These are phyloP conservation scores for Aphelocoma coerulescens DNA, from an alignment of 2,113 vertebrate species.

Conservation along the genomic window DNA sequence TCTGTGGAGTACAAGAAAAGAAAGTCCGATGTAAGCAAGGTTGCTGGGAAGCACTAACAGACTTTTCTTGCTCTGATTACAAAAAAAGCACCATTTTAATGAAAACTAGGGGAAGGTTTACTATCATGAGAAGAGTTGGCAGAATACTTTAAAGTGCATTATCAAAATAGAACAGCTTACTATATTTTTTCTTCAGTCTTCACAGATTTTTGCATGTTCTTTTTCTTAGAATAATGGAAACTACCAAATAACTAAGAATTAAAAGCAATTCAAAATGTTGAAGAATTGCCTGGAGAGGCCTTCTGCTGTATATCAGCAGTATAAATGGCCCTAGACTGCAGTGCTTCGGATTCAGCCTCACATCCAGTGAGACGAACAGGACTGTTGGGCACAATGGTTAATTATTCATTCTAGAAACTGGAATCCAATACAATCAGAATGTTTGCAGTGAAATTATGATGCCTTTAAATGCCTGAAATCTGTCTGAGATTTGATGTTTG, in stretches of 20 bases:
- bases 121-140: not conserved
- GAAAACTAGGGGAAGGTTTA: not conserved
- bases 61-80: not conserved
- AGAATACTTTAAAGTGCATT: not conserved
- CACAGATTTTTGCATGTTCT: not conserved
- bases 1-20: not conserved
- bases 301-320: not conserved
- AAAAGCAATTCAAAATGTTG: not conserved
- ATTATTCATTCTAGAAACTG: not conserved
- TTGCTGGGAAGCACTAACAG: not conserved
- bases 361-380: not conserved
- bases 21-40: not conserved
- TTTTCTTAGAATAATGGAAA: not conserved
- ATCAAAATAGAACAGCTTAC: not conserved
- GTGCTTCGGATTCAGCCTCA: not conserved
- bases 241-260: not conserved
- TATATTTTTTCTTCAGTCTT: not conserved
- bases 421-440: not conserved
- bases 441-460: not conserved
- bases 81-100: not conserved
- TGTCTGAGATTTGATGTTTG: not conserved
- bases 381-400: not conserved
- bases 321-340: not conserved
- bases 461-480: not conserved
- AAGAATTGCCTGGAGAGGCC: not conserved